Evolutionary conservation across 2,797 vertebrate genomes (phyloP), one percentile per base, ranked within the genome.

Genomic region (Sebastes vulpes): DNA sequence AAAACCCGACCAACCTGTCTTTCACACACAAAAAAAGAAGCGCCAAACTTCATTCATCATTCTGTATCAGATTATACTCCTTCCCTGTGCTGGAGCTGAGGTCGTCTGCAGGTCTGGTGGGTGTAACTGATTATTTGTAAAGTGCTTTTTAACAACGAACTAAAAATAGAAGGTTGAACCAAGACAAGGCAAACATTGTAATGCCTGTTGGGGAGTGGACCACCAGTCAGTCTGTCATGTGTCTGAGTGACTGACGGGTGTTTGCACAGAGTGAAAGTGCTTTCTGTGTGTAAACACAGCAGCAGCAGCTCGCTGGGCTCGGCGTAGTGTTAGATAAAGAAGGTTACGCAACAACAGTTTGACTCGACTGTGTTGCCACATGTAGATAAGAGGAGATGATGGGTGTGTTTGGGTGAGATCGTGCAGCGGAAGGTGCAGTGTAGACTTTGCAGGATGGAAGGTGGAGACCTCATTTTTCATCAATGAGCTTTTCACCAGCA

Each of bases 241-340:
- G 38, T 74, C 16, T 4, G 31, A 4, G 21, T 67, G 82, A 84
- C 46, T 4, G 76, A 20, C 67, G 1, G 20, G 9, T 80, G 71
- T 88, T 78, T 82, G 63, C 54, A 81, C 29, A 85, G 68, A 79
- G 66, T n/a, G 14, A 77, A 83, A 65, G 58, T 75, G 65, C 46
- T 75, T 12, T 59, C 9, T 58, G 71, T 70, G 61, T 48, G 18
- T n/a, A 8, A 32, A 58, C 54, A 28, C n/a, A 14, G 46, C 46
- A n/a, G 46, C 38, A 42, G 38, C 20, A 11, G 56, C 63, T 29
- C 72, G 3, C 6, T n/a, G 42, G 42, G 54, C 10, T 57, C 12
- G 1, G 69, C 10, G 5, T 18, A 18, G 14, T 1, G 10, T 67
- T 11, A 4, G 65, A 2, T 20, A 72, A 88, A 29, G 14, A 77